Conservation (phyloP, 2,113 vertebrate species). For the Trogon surrucura region DNA sequence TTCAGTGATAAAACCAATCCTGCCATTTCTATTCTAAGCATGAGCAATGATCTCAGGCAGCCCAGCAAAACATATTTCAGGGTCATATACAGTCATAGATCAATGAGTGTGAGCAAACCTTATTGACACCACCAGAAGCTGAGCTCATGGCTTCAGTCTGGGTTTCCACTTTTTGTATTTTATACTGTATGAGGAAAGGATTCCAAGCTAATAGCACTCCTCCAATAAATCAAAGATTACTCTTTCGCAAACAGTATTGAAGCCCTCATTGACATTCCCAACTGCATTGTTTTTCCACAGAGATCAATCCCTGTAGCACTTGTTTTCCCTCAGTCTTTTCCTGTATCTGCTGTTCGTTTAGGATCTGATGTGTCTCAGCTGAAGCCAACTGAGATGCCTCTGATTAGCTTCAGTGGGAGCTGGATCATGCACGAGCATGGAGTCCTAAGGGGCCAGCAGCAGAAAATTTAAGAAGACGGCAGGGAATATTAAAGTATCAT, state of each 20-base stretch:
- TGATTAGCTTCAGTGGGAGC: not conserved
- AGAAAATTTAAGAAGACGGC: not conserved
- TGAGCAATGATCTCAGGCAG: not conserved
- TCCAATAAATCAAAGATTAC: not conserved
- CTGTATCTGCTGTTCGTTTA: not conserved
- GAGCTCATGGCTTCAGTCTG: not conserved
- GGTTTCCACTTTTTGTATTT: not conserved
- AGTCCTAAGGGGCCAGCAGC: not conserved
- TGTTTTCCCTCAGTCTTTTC: not conserved
- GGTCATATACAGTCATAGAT: not conserved
- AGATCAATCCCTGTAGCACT: not conserved
- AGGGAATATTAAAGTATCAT: not conserved
- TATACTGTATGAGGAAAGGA: not conserved
- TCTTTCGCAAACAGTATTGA: not conserved
- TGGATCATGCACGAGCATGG: not conserved
- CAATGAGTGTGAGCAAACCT: not conserved
- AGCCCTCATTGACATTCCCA: not conserved
- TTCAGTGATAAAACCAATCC: not conserved
- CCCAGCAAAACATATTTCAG: not conserved
- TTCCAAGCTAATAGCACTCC: not conserved
- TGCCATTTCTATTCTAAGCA: not conserved
- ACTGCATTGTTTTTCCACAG: not conserved
- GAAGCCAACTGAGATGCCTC: not conserved
- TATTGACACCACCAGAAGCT: not conserved
- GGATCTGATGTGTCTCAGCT: not conserved